Percentiles rank a stretch among this genome's conserved stretches.
Conservation (phyloP, 2,888 invertebrate genomes). For the Zeuzera pyrina region DNA sequence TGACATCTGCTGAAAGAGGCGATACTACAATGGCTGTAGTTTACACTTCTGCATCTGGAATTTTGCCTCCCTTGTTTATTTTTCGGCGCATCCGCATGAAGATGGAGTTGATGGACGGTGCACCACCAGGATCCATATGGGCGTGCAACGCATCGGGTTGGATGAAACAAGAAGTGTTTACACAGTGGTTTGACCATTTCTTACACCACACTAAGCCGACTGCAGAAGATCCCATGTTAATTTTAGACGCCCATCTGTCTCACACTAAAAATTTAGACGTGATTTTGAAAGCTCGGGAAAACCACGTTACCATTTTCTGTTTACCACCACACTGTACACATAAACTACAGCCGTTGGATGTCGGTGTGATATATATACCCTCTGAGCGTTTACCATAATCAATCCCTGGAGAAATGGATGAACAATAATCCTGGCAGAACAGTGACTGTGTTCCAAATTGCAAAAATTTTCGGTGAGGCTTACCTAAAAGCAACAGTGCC, state of each 20-base stretch:
- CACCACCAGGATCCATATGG: constrained; percentile 21
- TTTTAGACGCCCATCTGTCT: constrained; percentile 32
- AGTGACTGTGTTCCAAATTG: constrained; percentile 10
- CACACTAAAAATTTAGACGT: constrained; percentile 27
- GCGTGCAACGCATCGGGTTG: constrained; percentile 15
- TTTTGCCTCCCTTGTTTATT: constrained; percentile 23
- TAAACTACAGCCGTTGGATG: constrained; percentile 22
- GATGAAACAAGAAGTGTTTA: constrained; percentile 30
- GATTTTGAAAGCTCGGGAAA: constrained; percentile 17
- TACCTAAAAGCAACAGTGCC: constrained; percentile 12
- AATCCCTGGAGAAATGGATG: constrained; percentile 14
- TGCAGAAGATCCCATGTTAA: constrained; percentile 23
- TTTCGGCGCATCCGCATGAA: constrained; percentile 21
- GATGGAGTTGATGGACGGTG: constrained; percentile 21
- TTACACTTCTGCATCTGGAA: constrained; percentile 21
- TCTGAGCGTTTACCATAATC: constrained; percentile 14
- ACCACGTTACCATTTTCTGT: constrained; percentile 27
- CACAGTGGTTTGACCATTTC: constrained; percentile 38
- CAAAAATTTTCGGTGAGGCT: constrained; percentile 10
- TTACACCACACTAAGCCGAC: constrained; percentile 19
- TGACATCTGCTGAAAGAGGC: constrained; percentile 22
- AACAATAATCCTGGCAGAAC: constrained; percentile 12
- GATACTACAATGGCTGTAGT: constrained; percentile 20
- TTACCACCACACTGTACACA: constrained; percentile 26
- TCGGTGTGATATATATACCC: constrained; percentile 14